Evolutionary conservation across 92 coral and sea anemone genomes (phyloP).

Genomic region (Nematostella vectensis): DNA sequence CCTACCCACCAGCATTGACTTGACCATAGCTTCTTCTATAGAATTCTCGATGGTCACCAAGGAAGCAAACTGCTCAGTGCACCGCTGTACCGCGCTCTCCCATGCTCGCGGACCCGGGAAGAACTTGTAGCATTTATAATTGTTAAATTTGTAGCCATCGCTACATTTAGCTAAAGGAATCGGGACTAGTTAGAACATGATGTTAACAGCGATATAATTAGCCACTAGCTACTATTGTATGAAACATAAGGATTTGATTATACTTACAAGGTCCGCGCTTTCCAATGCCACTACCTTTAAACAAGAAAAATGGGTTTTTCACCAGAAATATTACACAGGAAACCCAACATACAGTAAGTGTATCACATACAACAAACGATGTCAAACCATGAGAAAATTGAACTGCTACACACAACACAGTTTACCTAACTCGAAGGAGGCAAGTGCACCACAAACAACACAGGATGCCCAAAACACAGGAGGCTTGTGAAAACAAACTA

Average conservation of each 20-base stretch:
- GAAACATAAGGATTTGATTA: too few species aligned
- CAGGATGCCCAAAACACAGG: too few species aligned
- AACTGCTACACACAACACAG: not conserved
- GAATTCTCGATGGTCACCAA: slow-evolving; percentile 63
- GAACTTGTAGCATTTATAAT: slow-evolving; percentile 66
- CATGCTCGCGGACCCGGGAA: slow-evolving; percentile 80
- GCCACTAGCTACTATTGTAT: not conserved
- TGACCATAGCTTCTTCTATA: slow-evolving; percentile 64
- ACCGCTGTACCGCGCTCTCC: slow-evolving; percentile 75
- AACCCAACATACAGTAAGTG: not conserved
- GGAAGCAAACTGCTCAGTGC: slow-evolving; percentile 66
- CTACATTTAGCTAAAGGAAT: slow-evolving; percentile 48
- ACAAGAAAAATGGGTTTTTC: not conserved
- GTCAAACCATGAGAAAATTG: not conserved
- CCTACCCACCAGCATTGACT: slow-evolving; percentile 55
- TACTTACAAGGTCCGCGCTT: slow-evolving; percentile 72
- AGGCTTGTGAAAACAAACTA: too few species aligned
- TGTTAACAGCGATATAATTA: not conserved
- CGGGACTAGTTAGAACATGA: not conserved
- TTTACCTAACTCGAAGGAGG: not conserved
- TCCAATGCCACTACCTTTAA: slow-evolving; percentile 87
- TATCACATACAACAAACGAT: too few species aligned
- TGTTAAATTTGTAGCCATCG: slow-evolving; percentile 42
- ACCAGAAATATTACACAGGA: not conserved
- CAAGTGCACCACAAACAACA: too few species aligned